These are phyloP conservation scores for Xanthia icteritia DNA, from an alignment of 2,888 invertebrate species.

Conservation along the genomic window DNA sequence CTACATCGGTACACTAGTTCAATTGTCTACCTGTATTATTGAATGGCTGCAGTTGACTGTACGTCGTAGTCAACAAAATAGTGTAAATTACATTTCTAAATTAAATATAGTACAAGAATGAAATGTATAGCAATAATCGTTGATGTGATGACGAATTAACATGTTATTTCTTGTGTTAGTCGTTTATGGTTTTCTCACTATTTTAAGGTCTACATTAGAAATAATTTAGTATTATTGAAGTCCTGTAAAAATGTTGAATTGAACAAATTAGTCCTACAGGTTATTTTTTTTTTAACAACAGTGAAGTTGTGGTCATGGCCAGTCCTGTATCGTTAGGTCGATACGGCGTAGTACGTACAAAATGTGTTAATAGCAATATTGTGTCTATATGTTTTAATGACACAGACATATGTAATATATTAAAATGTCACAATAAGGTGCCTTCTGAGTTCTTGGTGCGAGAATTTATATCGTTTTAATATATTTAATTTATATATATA, in stretches of 20 bases:
- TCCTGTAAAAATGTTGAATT: constrained; percentile 51
- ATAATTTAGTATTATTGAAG: constrained; percentile 72
- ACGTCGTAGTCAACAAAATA: constrained; percentile 46
- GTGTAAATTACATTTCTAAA: constrained; percentile 51
- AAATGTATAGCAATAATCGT: constrained; percentile 59
- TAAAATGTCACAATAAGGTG: constrained; percentile 68
- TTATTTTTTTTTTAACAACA: constrained; percentile 14
- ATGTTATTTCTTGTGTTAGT: constrained; percentile 54
- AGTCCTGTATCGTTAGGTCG: background rate
- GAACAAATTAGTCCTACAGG: constrained; percentile 53
- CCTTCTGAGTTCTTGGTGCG: constrained; percentile 75
- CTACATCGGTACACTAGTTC: constrained; percentile 66
- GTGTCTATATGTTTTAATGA: constrained; percentile 23
- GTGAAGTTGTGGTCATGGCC: background rate
- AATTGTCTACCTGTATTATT: constrained; percentile 66
- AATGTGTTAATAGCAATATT: constrained; percentile 36
- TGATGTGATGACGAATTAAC: constrained; percentile 59
- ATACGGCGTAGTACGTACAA: constrained; percentile 11
- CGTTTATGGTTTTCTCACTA: constrained; percentile 70
- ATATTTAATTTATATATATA: constrained; percentile 46
- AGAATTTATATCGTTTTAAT: constrained; percentile 56
- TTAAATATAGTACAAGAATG: constrained; percentile 59
- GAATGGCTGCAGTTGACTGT: constrained; percentile 41
- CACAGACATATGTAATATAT: constrained; percentile 18
- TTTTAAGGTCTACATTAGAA: constrained; percentile 74